Conservation (phyloP, 2,888 invertebrate species). For the Harpalus rufipes region DNA sequence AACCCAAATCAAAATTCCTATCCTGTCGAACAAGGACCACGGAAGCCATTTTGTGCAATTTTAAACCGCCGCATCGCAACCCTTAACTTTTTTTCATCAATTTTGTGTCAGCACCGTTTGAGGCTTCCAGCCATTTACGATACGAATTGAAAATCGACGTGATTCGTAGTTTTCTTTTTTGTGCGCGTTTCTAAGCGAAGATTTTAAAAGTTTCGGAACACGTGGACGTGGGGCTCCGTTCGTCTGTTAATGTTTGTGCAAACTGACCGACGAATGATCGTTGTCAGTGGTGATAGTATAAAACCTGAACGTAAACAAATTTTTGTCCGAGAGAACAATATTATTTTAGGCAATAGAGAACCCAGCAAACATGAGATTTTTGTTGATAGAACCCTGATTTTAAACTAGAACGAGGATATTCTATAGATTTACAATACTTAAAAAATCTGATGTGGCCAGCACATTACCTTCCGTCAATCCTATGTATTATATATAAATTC, state of each 20-base stretch:
- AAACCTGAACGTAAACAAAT: neutral
- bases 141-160: conserved; percentile 40
- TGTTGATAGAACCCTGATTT: no score
- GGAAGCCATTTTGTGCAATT: conserved; percentile 5
- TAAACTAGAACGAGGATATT: no score
- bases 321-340: neutral
- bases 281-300: no score
- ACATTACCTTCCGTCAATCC: no score
- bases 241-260: neutral
- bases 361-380: no score
- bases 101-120: neutral
- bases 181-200: conserved; percentile 8
- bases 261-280: neutral
- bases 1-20: neutral
- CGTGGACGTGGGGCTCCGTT: neutral
- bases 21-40: neutral
- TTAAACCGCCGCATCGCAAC: neutral
- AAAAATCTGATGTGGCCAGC: no score
- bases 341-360: no score
- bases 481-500: no score
- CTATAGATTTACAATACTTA: no score
- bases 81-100: neutral
- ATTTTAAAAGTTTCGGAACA: conserved; percentile 20
- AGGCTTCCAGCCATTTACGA: conserved; percentile 9
- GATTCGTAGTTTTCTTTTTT: conserved; percentile 25